phyloP scores from a whole-genome alignment of 2,888 invertebrate genomes.

The Phortica magna region DNA sequence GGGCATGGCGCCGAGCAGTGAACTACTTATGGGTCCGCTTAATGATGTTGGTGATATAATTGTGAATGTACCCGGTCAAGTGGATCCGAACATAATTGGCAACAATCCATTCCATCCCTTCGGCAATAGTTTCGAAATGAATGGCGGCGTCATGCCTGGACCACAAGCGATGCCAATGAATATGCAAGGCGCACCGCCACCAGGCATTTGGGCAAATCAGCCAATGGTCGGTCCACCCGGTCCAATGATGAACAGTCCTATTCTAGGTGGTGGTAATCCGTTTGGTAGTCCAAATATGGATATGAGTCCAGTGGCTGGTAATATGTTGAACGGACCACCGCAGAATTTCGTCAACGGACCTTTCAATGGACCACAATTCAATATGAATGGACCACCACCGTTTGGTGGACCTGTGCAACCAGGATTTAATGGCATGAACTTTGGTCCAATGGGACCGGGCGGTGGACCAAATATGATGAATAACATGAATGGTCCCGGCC shows the following conservation, averaged over 20 bases:
- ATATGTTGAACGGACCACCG: conserved; percentile 50
- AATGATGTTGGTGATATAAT: conserved; percentile 39
- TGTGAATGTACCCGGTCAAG: conserved; percentile 32
- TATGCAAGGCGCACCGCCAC: conserved; percentile 40
- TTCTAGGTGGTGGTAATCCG: conserved; percentile 48
- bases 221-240: conserved; percentile 34
- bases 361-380: conserved; percentile 41
- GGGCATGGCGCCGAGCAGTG: conserved; percentile 75
- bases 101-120: conserved; percentile 72
- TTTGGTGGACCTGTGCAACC: conserved; percentile 50
- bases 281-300: conserved; percentile 51
- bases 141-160: conserved; percentile 41
- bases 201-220: conserved; percentile 59
- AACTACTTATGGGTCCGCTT: conserved; percentile 50
- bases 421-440: conserved; percentile 39
- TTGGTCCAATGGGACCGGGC: conserved; percentile 39
- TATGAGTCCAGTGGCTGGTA: conserved; percentile 40
- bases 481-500: conserved; percentile 65
- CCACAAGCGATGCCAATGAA: conserved; percentile 39
- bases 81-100: conserved; percentile 50
- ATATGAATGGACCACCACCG: conserved; percentile 59
- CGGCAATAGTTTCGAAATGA: conserved; percentile 53
- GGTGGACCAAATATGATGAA: conserved; percentile 49
- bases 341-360: conserved; percentile 45
- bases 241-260: conserved; percentile 63